These are phyloP conservation scores for Campoplex nolae DNA, from an alignment of 2,888 invertebrate genomes.

Conservation along the genomic window DNA sequence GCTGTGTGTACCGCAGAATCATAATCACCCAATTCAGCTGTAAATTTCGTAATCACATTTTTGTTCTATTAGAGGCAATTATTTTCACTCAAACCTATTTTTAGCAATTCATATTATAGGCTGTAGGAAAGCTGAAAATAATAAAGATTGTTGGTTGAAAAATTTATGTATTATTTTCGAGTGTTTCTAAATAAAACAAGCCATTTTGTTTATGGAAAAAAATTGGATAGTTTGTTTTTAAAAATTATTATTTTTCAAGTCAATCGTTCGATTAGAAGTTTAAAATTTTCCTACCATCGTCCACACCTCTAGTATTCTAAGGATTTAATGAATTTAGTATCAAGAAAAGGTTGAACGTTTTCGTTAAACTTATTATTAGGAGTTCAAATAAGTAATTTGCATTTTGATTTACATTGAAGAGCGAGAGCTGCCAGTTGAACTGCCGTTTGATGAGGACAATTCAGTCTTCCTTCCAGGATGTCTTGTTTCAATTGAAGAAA, in stretches of 20 bases:
- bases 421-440: constrained; percentile 96
- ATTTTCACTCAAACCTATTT: neutral
- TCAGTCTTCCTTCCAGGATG: constrained; percentile 95
- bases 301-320: too few relatives aligned
- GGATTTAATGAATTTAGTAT: too few relatives aligned
- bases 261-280: too few relatives aligned
- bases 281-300: too few relatives aligned
- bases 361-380: neutral
- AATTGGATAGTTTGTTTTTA: too few relatives aligned
- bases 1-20: constrained; percentile 96
- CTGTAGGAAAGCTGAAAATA: too few relatives aligned
- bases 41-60: constrained; percentile 68
- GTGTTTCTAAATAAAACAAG: too few relatives aligned
- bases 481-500: constrained; percentile 99
- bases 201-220: too few relatives aligned
- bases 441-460: constrained; percentile 94
- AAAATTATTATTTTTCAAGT: too few relatives aligned
- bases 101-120: neutral
- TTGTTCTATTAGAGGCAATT: too few relatives aligned
- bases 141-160: too few relatives aligned
- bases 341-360: neutral
- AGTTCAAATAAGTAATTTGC: neutral
- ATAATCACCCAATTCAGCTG: constrained; percentile 99
- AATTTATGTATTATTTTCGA: too few relatives aligned
- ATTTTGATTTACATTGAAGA: constrained; percentile 92